Base-by-base conservation (phyloP, 1,140 invertebrate species). In the Drosophila nigrodunni region DNA sequence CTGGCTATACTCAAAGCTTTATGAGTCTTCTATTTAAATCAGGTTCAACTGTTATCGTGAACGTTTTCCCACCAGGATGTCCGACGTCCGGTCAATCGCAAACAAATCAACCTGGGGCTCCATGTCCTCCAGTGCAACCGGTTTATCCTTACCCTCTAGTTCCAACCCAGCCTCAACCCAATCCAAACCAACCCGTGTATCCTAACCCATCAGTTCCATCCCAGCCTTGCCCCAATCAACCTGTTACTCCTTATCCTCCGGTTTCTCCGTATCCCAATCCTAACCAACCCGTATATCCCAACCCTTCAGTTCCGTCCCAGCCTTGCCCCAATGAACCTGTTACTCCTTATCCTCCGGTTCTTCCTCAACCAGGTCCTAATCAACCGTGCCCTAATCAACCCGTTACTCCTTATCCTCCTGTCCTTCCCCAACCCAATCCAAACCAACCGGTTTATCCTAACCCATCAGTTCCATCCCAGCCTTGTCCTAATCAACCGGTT, bases 31-130 rank as follows among this genome's bases (percentile, higher is more conserved):
- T 8, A 44, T 41, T 21, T 54, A 18, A 39, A 41, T 1, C 1
- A 11, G 62, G 71, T n/a, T 30, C 58, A 10, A 67, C 18, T n/a
- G 21, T 59, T n/a, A 34, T 74, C 2, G 41, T 73, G 18, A 73
- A 68, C 41, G 21, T 77, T 37, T 57, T 25, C 41, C 57, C 11
- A 21, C 44, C 13, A 1, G 70, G 49, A 55, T 54, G n/a, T 10
- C 3, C 21, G 7, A 7, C 13, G 10, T 46, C 10, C 2, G 43
- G 43, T 2, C 43, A 25, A 25, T 4, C 25, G 1, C 25, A 25
- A 25, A 6, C 25, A 30, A 30, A 30, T 30, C 25, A 30, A 30
- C 4, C 25, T 2, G 25, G 25, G 25, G 5, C 25, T 30, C 25
- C 25, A 30, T 30, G 25, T 0, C 7, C 15, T 47, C n/a, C 46